A percentile compares a stretch with the other conserved stretches of the same genome.
Evolutionary conservation across 2,888 invertebrate genomes (phyloP).

Genomic region (Xestoiulus laeticollis): DNA sequence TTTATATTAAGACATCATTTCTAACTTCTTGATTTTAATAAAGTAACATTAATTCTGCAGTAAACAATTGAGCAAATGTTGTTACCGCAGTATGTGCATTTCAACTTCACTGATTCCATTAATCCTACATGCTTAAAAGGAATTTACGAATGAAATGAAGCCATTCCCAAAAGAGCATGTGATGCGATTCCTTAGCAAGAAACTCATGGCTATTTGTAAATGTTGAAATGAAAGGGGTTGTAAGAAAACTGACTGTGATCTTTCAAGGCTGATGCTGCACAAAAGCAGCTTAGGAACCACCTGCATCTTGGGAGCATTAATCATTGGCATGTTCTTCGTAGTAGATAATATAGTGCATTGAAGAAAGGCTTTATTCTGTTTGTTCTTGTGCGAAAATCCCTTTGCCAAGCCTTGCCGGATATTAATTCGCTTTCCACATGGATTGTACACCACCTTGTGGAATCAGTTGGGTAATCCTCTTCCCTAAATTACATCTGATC

Average conservation of each 20-base stretch:
- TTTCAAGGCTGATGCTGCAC: neutral
- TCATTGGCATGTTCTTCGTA: neutral
- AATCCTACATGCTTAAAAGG: neutral
- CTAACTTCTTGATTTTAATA: no score
- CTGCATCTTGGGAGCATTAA: neutral
- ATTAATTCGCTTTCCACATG: neutral
- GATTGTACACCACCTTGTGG: neutral
- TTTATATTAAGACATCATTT: no score
- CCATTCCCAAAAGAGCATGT: slow-evolving; percentile 16
- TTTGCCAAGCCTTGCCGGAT: neutral
- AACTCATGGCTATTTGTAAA: neutral
- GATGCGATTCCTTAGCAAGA: slow-evolving; percentile 4
- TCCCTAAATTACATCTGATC: slow-evolving; percentile 4
- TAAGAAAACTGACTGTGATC: neutral
- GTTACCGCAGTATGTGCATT: neutral
- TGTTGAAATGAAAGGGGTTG: neutral
- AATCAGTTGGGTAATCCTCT: neutral
- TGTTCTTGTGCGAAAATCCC: neutral
- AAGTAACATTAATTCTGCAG: neutral
- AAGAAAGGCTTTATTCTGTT: neutral
- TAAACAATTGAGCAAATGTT: neutral
- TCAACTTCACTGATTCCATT: neutral
- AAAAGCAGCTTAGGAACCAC: neutral
- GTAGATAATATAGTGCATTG: neutral
- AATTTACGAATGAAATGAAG: neutral